phyloP scores from a whole-genome alignment of 2,797 vertebrate species.

The Sebastes miniatus region DNA sequence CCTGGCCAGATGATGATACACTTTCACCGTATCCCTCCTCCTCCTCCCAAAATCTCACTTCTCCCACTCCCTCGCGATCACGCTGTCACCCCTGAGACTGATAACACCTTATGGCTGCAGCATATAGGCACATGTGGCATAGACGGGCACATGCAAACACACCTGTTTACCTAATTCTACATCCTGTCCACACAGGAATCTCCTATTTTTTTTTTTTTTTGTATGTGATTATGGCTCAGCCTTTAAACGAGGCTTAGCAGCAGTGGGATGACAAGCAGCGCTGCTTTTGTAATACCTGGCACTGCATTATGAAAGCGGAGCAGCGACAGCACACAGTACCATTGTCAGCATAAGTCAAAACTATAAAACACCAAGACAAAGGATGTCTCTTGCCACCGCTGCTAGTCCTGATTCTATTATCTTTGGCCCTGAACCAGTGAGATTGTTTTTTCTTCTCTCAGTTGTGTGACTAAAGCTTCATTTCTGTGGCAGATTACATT shows the following conservation, averaged over 20 bases:
- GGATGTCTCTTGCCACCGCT: constrained; percentile 34
- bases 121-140: constrained; percentile 29
- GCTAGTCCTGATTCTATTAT: constrained; percentile 48
- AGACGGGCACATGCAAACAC: constrained; percentile 2
- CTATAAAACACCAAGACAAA: constrained; percentile 50
- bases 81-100: constrained; percentile 51
- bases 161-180: constrained; percentile 40
- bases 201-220: constrained; percentile 16
- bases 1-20: constrained; percentile 79
- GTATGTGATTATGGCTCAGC: constrained; percentile 26
- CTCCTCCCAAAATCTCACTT: constrained; percentile 49
- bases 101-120: constrained; percentile 48
- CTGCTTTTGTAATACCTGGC: constrained; percentile 58
- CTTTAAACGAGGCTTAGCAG: constrained; percentile 52
- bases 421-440: constrained; percentile 35
- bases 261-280: constrained; percentile 36
- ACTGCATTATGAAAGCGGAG: constrained; percentile 51
- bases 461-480: constrained; percentile 53
- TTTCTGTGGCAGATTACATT: constrained; percentile 61
- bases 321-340: constrained; percentile 5
- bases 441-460: constrained; percentile 30
- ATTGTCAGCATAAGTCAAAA: constrained; percentile 53
- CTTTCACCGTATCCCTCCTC: constrained; percentile 55
- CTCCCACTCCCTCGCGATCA: constrained; percentile 47
- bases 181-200: constrained; percentile 6